Evolutionary conservation across 2,888 invertebrate genomes (phyloP).

Genomic region (Macropis europaea): DNA sequence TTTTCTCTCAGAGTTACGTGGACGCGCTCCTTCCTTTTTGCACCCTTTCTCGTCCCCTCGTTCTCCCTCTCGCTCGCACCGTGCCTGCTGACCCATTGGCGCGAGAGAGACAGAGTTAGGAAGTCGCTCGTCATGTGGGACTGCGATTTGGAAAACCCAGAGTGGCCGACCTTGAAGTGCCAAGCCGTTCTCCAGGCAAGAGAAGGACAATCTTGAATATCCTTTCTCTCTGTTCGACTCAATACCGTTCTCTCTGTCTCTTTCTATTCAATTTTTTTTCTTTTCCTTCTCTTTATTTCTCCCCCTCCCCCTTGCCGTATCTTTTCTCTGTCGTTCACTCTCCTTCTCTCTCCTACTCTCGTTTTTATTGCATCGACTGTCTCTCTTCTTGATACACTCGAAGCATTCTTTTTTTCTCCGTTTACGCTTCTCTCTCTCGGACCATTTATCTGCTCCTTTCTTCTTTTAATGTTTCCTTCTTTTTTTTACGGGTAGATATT

Average conservation of each 20-base stretch:
- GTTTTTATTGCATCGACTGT: no score
- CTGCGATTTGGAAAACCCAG: slow-evolving; percentile 76
- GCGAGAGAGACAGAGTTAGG: slow-evolving; percentile 71
- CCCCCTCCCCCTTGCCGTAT: background rate
- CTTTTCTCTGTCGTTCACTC: background rate
- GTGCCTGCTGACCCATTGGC: slow-evolving; percentile 1
- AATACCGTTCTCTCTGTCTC: background rate
- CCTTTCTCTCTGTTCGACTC: slow-evolving; percentile 18
- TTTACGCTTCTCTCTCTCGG: background rate
- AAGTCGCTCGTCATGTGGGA: slow-evolving; percentile 69
- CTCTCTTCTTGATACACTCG: no score
- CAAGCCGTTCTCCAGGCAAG: slow-evolving; percentile 55
- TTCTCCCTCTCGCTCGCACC: background rate
- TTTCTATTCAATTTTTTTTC: background rate
- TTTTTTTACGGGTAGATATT: background rate
- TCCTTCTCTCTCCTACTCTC: background rate
- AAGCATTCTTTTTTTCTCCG: background rate
- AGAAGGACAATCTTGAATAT: slow-evolving; percentile 48
- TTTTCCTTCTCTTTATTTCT: background rate
- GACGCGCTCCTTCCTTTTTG: slow-evolving; percentile 14
- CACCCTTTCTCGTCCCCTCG: background rate
- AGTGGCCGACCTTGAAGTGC: slow-evolving; percentile 72
- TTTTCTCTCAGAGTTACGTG: slow-evolving; percentile 37
- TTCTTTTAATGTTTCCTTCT: background rate
- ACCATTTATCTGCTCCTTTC: background rate